Evolutionary conservation across 2,888 invertebrate species (phyloP).

Genomic region (Kuschelorhynchus macadamiae): DNA sequence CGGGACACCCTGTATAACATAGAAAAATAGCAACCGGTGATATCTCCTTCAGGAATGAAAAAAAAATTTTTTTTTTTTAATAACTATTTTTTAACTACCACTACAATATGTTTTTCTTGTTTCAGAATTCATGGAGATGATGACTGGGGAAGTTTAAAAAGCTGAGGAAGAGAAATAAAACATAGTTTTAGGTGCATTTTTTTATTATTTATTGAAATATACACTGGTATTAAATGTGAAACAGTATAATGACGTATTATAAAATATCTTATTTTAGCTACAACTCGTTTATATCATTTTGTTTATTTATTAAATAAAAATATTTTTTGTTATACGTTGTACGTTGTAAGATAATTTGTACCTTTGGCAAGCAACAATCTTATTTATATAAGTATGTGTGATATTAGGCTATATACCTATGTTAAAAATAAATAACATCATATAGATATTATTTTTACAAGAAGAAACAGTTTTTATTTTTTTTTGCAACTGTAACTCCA

Average conservation of each 20-base stretch:
- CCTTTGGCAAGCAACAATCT: conserved; percentile 38
- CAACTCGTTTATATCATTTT: conserved; percentile 33
- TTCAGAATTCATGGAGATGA: conserved; percentile 97
- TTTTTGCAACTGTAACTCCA: not conserved
- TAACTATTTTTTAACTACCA: no score
- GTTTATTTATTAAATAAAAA: conserved; percentile 36
- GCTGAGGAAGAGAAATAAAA: not conserved
- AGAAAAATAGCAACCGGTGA: no score
- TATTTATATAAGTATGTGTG: conserved; percentile 28
- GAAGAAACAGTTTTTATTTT: not conserved
- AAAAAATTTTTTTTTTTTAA: no score
- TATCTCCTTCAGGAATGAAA: no score
- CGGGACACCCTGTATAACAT: no score
- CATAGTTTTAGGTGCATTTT: conserved; percentile 51
- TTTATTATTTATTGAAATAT: conserved; percentile 53
- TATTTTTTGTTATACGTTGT: conserved; percentile 34
- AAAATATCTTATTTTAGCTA: conserved; percentile 46
- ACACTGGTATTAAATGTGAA: conserved; percentile 39
- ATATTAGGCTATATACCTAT: conserved; percentile 27
- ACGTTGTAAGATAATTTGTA: conserved; percentile 46
- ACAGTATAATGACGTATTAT: conserved; percentile 43
- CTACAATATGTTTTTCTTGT: conserved; percentile 65
- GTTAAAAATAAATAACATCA: conserved; percentile 25
- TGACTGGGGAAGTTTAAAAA: conserved; percentile 83
- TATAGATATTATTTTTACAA: conserved; percentile 22